phyloP scores from a whole-genome alignment of 2,888 invertebrate species.

The Cataglyphis cursor region DNA sequence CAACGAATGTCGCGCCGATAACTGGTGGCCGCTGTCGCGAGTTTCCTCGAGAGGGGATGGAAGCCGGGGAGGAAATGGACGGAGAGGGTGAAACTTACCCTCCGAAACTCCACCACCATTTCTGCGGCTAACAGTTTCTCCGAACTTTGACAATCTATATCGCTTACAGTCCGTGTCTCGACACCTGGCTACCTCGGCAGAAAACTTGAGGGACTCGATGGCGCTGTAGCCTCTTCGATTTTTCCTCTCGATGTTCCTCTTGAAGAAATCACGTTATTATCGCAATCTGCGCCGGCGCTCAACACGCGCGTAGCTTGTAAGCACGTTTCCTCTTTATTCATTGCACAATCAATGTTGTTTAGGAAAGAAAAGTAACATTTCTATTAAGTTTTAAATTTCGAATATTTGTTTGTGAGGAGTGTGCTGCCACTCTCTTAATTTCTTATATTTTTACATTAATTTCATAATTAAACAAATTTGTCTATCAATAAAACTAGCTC shows the following conservation, averaged over 20 bases:
- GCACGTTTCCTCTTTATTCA: slow-evolving; percentile 33
- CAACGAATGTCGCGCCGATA: slow-evolving; percentile 60
- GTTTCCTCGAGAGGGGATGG: slow-evolving; percentile 50
- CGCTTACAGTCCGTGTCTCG: slow-evolving; percentile 80
- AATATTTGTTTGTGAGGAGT: background rate
- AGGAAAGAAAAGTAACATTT: background rate
- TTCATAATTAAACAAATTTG: background rate
- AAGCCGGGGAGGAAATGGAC: slow-evolving; percentile 39
- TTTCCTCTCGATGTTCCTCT: slow-evolving; percentile 55
- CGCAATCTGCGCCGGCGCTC: slow-evolving; percentile 29
- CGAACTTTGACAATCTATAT: slow-evolving; percentile 83
- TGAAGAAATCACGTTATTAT: slow-evolving; percentile 55
- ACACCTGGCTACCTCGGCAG: slow-evolving; percentile 80
- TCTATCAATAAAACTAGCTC: background rate
- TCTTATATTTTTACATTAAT: background rate
- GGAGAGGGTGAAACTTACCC: slow-evolving; percentile 67
- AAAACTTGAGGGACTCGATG: slow-evolving; percentile 72
- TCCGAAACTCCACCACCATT: slow-evolving; percentile 69
- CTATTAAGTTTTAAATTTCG: background rate
- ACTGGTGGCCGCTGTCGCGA: slow-evolving; percentile 47
- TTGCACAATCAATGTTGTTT: slow-evolving; percentile 3
- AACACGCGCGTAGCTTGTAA: slow-evolving; percentile 44
- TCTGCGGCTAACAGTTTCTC: slow-evolving; percentile 79
- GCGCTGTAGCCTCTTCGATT: slow-evolving; percentile 54
- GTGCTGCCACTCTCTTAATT: background rate